Evolutionary conservation across 2,888 invertebrate species (phyloP).

Genomic region (Mythimna impura): DNA sequence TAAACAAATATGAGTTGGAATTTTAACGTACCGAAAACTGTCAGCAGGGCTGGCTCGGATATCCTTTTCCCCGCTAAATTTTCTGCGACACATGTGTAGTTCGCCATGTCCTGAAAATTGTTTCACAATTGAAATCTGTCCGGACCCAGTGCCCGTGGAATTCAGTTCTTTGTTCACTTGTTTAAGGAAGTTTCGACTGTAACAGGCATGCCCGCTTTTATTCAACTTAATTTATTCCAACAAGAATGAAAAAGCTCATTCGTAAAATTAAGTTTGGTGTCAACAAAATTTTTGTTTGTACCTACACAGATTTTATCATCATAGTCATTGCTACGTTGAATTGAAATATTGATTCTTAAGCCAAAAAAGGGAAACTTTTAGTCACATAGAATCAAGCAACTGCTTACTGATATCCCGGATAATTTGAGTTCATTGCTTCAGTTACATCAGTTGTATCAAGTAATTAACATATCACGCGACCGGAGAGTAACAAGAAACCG

Average conservation of each 20-base stretch:
- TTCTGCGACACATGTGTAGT: constrained; percentile 98
- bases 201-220: neutral
- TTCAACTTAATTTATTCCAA: neutral
- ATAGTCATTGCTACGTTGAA: neutral
- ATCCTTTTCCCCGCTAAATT: constrained; percentile 97
- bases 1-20: constrained; percentile 26
- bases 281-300: neutral
- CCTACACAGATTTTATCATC: neutral
- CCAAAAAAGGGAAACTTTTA: neutral
- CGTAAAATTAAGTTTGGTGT: neutral
- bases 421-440: neutral
- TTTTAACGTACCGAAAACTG: constrained; percentile 95
- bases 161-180: constrained; percentile 48
- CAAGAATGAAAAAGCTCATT: neutral
- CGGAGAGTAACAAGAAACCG: too few species aligned
- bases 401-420: neutral
- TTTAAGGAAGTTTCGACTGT: constrained; percentile 13
- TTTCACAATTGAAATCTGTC: constrained; percentile 62
- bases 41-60: constrained; percentile 96
- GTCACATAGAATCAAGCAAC: neutral
- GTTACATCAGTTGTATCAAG: neutral
- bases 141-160: constrained; percentile 32
- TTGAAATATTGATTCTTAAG: neutral
- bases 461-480: neutral
- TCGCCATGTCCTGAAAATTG: constrained; percentile 94